Evolutionary conservation across 2,888 invertebrate species (phyloP).

Genomic region (Ctena decussata): DNA sequence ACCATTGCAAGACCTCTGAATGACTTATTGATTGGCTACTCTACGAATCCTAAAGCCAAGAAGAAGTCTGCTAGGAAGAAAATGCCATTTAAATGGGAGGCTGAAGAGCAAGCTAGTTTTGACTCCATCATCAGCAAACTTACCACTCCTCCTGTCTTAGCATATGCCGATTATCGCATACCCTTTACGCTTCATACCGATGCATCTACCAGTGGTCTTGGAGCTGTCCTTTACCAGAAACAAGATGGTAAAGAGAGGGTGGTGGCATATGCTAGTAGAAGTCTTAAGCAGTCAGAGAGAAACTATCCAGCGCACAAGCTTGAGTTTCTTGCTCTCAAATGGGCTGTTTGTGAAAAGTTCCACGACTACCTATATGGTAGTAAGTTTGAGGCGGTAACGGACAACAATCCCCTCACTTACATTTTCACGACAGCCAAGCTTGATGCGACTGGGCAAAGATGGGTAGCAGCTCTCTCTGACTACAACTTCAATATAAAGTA

Average conservation of each 20-base stretch:
- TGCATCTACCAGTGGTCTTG: not conserved
- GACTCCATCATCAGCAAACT: not conserved
- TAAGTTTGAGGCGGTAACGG: not conserved
- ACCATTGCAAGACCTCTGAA: not conserved
- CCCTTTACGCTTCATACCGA: not conserved
- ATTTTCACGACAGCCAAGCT: not conserved
- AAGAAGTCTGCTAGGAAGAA: not conserved
- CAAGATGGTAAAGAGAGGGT: too few species aligned
- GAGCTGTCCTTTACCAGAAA: conserved; percentile 10
- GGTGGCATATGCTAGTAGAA: too few species aligned
- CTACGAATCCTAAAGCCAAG: not conserved
- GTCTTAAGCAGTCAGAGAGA: too few species aligned
- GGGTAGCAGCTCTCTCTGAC: not conserved
- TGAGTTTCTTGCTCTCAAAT: not conserved
- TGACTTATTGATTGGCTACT: not conserved
- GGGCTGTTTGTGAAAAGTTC: conserved; percentile 1
- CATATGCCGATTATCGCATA: conserved; percentile 13
- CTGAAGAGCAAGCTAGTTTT: not conserved
- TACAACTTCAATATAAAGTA: conserved; percentile 17
- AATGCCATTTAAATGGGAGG: conserved; percentile 1
- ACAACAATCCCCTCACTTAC: conserved; percentile 11
- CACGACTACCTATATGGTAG: conserved; percentile 17
- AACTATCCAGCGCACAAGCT: too few species aligned
- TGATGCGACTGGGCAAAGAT: too few species aligned
- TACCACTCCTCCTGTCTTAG: not conserved